Evolutionary conservation across 2,113 vertebrate genomes (phyloP).

Genomic region (Saiga tatarica): DNA sequence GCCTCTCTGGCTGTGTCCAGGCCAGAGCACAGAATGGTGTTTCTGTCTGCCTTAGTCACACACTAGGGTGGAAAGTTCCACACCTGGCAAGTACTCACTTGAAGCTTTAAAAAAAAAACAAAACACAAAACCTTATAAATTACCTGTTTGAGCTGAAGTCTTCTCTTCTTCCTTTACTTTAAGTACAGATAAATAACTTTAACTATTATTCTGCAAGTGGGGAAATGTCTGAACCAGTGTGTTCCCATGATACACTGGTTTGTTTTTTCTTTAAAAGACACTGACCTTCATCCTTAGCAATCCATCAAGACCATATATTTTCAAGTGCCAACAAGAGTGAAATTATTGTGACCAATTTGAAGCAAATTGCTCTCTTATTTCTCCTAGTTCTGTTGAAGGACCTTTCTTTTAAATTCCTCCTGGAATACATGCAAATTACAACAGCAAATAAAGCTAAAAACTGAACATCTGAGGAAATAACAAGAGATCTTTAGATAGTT

Average conservation of each 20-base stretch:
- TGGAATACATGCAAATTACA: constrained; percentile 39
- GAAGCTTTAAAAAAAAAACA: not conserved
- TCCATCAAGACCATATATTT: constrained; percentile 22
- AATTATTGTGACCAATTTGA: constrained; percentile 16
- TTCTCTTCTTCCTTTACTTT: constrained; percentile 46
- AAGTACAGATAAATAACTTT: constrained; percentile 30
- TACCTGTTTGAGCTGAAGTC: constrained; percentile 29
- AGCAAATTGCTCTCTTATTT: not conserved
- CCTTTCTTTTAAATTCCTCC: constrained; percentile 43
- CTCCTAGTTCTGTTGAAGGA: constrained; percentile 27
- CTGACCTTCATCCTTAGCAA: not conserved
- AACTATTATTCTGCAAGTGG: constrained; percentile 30
- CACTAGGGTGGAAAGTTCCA: constrained; percentile 11
- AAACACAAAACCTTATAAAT: constrained; percentile 54
- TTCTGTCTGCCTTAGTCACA: constrained; percentile 46
- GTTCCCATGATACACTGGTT: not conserved
- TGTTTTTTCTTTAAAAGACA: constrained; percentile 10
- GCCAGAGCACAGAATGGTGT: constrained; percentile 22
- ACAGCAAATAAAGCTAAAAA: constrained; percentile 40
- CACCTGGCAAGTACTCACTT: constrained; percentile 12
- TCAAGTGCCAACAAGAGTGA: constrained; percentile 44
- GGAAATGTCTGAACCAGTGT: not conserved
- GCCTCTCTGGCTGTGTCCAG: not conserved
- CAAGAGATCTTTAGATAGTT: not conserved
- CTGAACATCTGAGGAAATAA: constrained; percentile 7